A percentile compares a stretch with the other conserved stretches of the same genome.
phyloP scores from a whole-genome alignment of 1,140 invertebrate genomes.

The Drosophila novamexicana region DNA sequence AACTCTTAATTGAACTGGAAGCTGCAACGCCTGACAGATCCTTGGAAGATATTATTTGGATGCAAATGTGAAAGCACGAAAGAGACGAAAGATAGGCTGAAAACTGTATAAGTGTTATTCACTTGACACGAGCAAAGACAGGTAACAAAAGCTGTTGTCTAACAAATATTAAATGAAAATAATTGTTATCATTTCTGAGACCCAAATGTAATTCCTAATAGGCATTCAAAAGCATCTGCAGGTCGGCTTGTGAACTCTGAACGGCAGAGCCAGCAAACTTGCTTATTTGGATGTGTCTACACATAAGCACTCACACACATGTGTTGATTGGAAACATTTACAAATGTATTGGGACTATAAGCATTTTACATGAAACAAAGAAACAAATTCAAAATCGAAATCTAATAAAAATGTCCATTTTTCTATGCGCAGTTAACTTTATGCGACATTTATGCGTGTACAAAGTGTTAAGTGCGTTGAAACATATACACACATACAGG shows the following conservation, averaged over 20 bases:
- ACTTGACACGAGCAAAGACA: too few relatives aligned
- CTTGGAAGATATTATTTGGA: too few relatives aligned
- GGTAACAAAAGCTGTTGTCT: too few relatives aligned
- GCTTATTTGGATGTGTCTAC: not conserved
- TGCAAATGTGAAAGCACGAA: too few relatives aligned
- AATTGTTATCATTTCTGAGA: not conserved
- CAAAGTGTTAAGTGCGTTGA: constrained; percentile 62
- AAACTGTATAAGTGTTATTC: too few relatives aligned
- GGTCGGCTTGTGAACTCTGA: constrained; percentile 4
- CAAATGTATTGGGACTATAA: constrained; percentile 73
- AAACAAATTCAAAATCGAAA: constrained; percentile 61
- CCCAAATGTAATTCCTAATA: not conserved
- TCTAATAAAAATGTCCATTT: constrained; percentile 80
- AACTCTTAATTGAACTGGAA: too few relatives aligned
- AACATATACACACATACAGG: constrained; percentile 50
- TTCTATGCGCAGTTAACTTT: constrained; percentile 80
- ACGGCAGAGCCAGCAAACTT: not conserved
- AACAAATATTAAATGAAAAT: not conserved
- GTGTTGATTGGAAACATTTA: constrained; percentile 73
- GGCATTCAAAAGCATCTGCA: not conserved
- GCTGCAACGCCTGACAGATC: too few relatives aligned
- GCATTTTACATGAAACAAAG: constrained; percentile 57
- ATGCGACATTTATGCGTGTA: constrained; percentile 76
- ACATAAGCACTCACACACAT: constrained; percentile 24
- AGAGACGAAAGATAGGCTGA: too few relatives aligned